phyloP scores from a whole-genome alignment of 2,888 invertebrate species.

The Acrobasis suavella region DNA sequence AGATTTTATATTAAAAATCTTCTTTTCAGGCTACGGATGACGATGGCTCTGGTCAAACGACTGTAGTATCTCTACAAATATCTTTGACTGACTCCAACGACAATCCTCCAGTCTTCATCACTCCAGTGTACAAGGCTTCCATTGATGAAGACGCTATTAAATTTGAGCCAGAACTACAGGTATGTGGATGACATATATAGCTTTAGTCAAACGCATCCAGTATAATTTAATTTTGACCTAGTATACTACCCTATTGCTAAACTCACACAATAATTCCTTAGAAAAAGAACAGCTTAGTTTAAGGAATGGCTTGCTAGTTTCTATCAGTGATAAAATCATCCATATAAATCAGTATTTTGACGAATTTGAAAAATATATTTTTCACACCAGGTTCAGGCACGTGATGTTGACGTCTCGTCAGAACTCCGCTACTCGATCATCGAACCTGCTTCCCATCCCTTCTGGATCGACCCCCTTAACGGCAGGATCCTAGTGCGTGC shows the following conservation, averaged over 20 bases:
- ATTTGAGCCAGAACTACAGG: constrained; percentile 88
- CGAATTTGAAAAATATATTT: no score
- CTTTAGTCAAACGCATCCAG: not conserved
- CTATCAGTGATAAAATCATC: no score
- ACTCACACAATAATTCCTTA: no score
- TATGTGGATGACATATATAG: constrained; percentile 27
- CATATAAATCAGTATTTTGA: no score
- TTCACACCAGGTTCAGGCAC: constrained; percentile 84
- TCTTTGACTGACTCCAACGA: constrained; percentile 93
- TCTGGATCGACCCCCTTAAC: constrained; percentile 86
- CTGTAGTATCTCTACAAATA: constrained; percentile 90
- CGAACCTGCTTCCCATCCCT: constrained; percentile 84
- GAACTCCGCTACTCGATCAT: constrained; percentile 89
- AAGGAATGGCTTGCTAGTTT: no score
- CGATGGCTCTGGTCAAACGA: constrained; percentile 89
- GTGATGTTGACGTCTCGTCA: constrained; percentile 91
- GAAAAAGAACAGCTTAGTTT: no score
- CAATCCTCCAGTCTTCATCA: constrained; percentile 92
- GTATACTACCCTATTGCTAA: no score
- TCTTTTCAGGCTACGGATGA: constrained; percentile 89
- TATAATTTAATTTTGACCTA: no score
- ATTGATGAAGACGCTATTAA: constrained; percentile 93
- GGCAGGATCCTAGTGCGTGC: constrained; percentile 83
- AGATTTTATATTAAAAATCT: not conserved
- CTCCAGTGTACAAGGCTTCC: constrained; percentile 88